Evolutionary conservation across 2,888 invertebrate genomes (phyloP), one percentile per base, ranked within the genome.

Genomic region (Asteroscopus sphinx): DNA sequence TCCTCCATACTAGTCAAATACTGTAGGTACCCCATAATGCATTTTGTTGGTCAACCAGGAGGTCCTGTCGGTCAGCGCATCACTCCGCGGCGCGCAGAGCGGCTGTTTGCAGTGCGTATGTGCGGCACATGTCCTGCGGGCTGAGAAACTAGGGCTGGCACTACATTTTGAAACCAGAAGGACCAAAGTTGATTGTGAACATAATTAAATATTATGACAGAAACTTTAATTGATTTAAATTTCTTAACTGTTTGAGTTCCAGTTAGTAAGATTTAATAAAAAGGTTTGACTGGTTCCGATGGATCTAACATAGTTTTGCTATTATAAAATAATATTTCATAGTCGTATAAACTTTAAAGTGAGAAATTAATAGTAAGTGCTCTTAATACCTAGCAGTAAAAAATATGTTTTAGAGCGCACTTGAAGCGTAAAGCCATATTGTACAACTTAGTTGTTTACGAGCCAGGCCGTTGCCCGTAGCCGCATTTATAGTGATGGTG

Each of bases 391-490:
- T 7, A 39, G 25, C 5, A 17, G 13, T 61, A 32, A 47, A 44
- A 41, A 8, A 60, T 16, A 36, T 28, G 26, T 47, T 59, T 41
- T 8, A 61, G 30, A 41, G 48, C 36, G 26, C 32, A 59, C 60
- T 67, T 32, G 36, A 32, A 33, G 11, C 25, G 32, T 17, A 12
- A 32, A 35, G 40, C 60, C 15, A 47, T 67, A 59, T 41, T 67
- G 35, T 21, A 25, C 32, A 11, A 67, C 61, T 48, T 60, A 60
- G 61, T 62, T 42, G 68, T 67, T 47, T 13, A 48, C 21, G 68
- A 41, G 33, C 7, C 12, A 1, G 12, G 12, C 39, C 11, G 8
- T 35, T 1, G 17, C 9, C 39, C 11, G 8, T 35, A 2, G 17
- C 9, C 11, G 7, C 11, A 8, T 41, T 26, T 15, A 41, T 41